These are phyloP conservation scores for Cranoglanis bouderius DNA, from an alignment of 2,113 vertebrate genomes.

Conservation along the genomic window DNA sequence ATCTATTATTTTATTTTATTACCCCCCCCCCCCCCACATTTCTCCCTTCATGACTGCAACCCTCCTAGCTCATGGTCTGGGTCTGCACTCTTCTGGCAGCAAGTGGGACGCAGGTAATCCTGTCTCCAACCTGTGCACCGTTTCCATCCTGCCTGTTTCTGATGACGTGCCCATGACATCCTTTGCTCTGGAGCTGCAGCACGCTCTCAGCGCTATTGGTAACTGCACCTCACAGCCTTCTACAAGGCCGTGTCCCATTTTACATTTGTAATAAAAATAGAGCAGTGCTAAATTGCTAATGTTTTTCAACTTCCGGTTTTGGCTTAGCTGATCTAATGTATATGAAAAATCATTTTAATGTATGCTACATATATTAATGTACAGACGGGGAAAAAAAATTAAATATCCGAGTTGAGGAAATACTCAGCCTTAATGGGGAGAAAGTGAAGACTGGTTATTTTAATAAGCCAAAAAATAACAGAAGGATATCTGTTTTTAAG, in stretches of 20 bases:
- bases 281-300: neutral
- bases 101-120: slow-evolving; percentile 89
- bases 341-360: neutral
- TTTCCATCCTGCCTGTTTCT: slow-evolving; percentile 86
- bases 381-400: neutral
- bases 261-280: neutral
- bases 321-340: neutral
- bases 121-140: slow-evolving; percentile 87
- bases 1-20: neutral
- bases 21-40: too few relatives aligned
- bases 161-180: slow-evolving; percentile 90
- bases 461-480: neutral
- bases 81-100: slow-evolving; percentile 74
- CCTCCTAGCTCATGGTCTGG: slow-evolving; percentile 75
- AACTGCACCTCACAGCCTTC: slow-evolving; percentile 43
- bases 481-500: neutral
- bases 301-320: neutral
- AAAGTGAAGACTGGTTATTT: neutral
- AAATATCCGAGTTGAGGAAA: neutral
- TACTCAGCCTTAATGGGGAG: neutral
- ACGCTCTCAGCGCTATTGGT: slow-evolving; percentile 87
- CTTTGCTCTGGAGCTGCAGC: slow-evolving; percentile 90
- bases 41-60: neutral
- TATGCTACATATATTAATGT: neutral
- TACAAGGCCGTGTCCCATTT: neutral